Percentiles rank a stretch among this genome's conserved stretches.
phyloP scores from a whole-genome alignment of 2,113 vertebrate species.

The Pterocles gutturalis region DNA sequence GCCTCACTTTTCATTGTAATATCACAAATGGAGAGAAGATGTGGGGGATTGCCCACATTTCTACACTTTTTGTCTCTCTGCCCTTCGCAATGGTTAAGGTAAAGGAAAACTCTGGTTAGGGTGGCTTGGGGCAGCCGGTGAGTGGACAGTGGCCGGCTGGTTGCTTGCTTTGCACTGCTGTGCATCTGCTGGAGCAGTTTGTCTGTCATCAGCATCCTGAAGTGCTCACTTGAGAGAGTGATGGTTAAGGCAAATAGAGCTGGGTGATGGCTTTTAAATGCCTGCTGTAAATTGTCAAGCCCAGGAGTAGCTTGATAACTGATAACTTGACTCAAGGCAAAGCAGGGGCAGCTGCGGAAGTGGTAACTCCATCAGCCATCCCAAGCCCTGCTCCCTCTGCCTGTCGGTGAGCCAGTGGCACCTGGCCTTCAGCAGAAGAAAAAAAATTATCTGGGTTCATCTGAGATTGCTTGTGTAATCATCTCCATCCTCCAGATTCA shows the following conservation, averaged over 20 bases:
- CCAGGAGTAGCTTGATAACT: not conserved
- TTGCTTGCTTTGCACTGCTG: not conserved
- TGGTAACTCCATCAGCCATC: not conserved
- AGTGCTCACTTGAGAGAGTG: slow-evolving; percentile 1
- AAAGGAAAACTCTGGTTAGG: not conserved
- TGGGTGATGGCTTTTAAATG: not conserved
- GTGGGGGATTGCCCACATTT: not conserved
- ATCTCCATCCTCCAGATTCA: not conserved
- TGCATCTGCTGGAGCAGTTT: not conserved
- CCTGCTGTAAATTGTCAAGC: not conserved
- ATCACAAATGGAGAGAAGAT: rapidly evolving
- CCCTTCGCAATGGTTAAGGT: not conserved
- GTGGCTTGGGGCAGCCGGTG: not conserved
- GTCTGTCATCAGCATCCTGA: not conserved
- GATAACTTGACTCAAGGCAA: not conserved
- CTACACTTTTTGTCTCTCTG: not conserved
- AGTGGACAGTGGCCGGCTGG: not conserved
- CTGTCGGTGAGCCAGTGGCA: not conserved
- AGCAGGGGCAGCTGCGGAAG: not conserved
- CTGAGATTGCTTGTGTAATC: not conserved
- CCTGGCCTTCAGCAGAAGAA: not conserved
- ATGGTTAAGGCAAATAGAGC: not conserved
- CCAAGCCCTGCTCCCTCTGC: not conserved
- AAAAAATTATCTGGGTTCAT: not conserved
- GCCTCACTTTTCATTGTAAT: not conserved